Base-by-base conservation (phyloP, 2,888 invertebrate genomes). In the Sicus ferrugineus region DNA sequence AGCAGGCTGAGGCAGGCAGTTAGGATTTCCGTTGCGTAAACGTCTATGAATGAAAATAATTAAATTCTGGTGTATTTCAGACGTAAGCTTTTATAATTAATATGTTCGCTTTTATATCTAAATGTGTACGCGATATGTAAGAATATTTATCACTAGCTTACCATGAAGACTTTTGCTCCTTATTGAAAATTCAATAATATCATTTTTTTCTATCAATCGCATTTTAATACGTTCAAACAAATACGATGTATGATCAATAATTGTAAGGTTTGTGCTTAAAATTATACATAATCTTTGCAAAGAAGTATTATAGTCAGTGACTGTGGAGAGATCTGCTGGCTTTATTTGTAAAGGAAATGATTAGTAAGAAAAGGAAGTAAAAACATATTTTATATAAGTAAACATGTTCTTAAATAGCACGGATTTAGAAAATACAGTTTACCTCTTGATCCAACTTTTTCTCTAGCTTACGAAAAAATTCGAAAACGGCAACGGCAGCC, bases 1-100 rank as follows among this genome's bases (percentile, higher is more conserved):
- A 72, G 7, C 56, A 73, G 69, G 14, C 59, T 50, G 11, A 73
- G 23, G 23, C 70, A 56, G 0, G 71, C 67, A 16, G 69, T 58
- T 16, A 65, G n/a, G 30, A 74, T 69, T 70, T 73, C 74, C 16
- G 73, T 70, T 30, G 70, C 74, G 70, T 74, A 75, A 26, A 74
- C 31, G 70, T 75, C 74, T 56, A 69, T 23, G 42, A 28, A 9
- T 4, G 16, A 61, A 28, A 50, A 31, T 48, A 46, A 7, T 38
- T 38, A 7, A 9, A 14, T 38, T 9, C 38, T 38, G 7, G 14
- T 38, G 7, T 9, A 9, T 38, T 38, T 38, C 9, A 9, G 7
- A 38, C 7, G 9, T 38, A 38, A 38, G 9, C 14, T 38, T 38
- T 7, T 38, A 38, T 9, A 38, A 38, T 38, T 9, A 38, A n/a